Evolutionary conservation across 2,888 invertebrate species (phyloP).

Genomic region (Sisyra terminalis): DNA sequence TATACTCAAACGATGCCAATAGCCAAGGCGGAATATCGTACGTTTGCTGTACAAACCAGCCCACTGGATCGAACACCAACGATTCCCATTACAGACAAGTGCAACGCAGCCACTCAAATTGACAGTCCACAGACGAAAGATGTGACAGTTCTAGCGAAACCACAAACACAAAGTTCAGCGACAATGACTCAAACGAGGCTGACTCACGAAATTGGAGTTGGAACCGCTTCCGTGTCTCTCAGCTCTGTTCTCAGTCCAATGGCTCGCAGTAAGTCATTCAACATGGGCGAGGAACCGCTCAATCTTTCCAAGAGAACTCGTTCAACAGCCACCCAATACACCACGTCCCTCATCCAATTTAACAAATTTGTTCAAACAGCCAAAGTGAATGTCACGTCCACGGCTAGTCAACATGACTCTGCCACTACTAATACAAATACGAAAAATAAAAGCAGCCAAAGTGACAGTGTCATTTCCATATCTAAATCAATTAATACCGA

Average conservation of each 20-base stretch:
- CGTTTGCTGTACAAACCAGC: not conserved
- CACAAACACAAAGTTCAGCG: conserved; percentile 18
- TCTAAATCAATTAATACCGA: conserved; percentile 3
- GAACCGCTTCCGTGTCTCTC: not conserved
- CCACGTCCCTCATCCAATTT: conserved; percentile 8
- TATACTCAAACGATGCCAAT: not conserved
- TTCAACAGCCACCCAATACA: conserved; percentile 30
- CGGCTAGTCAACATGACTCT: conserved; percentile 4
- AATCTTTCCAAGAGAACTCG: conserved; percentile 27
- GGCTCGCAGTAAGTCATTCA: conserved; percentile 39
- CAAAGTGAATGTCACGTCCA: not conserved
- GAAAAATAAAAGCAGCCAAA: conserved; percentile 1
- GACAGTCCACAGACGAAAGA: not conserved
- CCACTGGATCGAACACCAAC: too few species aligned
- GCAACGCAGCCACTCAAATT: not conserved
- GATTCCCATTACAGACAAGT: not conserved
- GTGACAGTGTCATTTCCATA: not conserved
- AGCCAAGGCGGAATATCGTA: not conserved
- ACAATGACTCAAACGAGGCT: not conserved
- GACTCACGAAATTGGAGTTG: conserved; percentile 9
- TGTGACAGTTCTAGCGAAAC: not conserved
- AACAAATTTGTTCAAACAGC: conserved; percentile 5
- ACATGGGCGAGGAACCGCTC: conserved; percentile 35
- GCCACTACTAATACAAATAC: not conserved
- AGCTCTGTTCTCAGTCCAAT: conserved; percentile 16